phyloP scores from a whole-genome alignment of 35 echinoderm and acorn worm genomes.

The Lytechinus pictus region DNA sequence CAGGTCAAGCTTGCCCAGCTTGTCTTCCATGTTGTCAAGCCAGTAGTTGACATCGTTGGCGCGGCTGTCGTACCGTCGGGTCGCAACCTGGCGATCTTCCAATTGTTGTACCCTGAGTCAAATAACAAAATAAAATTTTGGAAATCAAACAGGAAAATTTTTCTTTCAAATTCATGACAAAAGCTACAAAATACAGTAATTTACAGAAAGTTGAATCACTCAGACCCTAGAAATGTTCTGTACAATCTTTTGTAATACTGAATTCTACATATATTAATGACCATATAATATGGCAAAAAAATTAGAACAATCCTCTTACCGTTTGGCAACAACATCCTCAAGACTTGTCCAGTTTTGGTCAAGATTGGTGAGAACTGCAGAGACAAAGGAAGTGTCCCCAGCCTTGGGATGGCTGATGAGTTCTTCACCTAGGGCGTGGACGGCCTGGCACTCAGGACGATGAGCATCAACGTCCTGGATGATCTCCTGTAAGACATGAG shows the following conservation, averaged over 20 bases:
- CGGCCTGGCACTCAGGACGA: constrained; percentile 74
- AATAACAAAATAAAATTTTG: neutral
- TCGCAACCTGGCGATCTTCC: constrained; percentile 80
- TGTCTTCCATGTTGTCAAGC: constrained; percentile 89
- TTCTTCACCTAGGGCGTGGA: constrained; percentile 86
- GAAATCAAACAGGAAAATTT: neutral
- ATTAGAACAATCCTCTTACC: constrained; percentile 53
- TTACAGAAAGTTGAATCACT: no score
- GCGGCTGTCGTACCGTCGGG: constrained; percentile 69
- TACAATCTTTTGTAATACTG: no score
- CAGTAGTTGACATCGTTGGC: constrained; percentile 80
- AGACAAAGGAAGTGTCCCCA: constrained; percentile 84
- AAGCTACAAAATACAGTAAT: neutral
- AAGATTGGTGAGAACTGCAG: constrained; percentile 87
- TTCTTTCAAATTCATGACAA: neutral
- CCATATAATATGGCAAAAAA: no score
- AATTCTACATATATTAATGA: no score
- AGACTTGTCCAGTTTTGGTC: constrained; percentile 94
- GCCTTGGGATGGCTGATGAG: constrained; percentile 86
- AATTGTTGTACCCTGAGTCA: constrained; percentile 75
- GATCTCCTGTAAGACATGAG: constrained; percentile 49
- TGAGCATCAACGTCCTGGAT: constrained; percentile 74
- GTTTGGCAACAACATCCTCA: constrained; percentile 84
- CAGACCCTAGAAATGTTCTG: no score
- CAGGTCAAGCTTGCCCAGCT: constrained; percentile 72